A percentile compares a stretch with the other conserved stretches of the same genome.
Evolutionary conservation across 92 coral and sea anemone genomes (phyloP).

Genomic region (Meandrina meandrites): DNA sequence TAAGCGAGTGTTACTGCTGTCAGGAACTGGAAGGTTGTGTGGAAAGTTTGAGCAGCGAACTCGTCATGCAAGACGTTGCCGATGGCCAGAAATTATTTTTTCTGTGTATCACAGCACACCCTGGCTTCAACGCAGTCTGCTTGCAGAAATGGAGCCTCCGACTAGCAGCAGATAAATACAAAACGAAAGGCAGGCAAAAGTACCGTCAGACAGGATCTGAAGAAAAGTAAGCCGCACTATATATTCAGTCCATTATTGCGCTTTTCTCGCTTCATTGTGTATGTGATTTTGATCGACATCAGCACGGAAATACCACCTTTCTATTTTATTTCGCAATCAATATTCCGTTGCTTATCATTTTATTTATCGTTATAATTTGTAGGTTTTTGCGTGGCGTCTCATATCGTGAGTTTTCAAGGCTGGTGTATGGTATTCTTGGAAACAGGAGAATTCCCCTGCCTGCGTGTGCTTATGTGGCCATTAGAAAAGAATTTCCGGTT

Average conservation of each 20-base stretch:
- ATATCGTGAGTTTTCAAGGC: slow-evolving; percentile 56
- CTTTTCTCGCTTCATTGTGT: neutral
- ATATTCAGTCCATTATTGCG: neutral
- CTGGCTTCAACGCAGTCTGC: slow-evolving; percentile 71
- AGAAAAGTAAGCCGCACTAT: slow-evolving; percentile 38
- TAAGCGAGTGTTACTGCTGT: too few relatives aligned
- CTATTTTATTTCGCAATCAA: neutral
- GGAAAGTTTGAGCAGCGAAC: slow-evolving; percentile 48
- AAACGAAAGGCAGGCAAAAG: slow-evolving; percentile 29
- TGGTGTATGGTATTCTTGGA: slow-evolving; percentile 61
- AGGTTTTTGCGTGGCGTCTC: slow-evolving; percentile 57
- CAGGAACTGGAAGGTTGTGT: slow-evolving; percentile 62
- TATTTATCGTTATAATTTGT: neutral
- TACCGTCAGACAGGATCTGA: slow-evolving; percentile 58
- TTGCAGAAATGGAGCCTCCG: slow-evolving; percentile 73
- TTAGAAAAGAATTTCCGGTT: slow-evolving; percentile 41
- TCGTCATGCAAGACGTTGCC: slow-evolving; percentile 47
- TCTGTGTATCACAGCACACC: slow-evolving; percentile 63
- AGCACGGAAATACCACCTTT: slow-evolving; percentile 9
- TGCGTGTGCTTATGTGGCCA: slow-evolving; percentile 53
- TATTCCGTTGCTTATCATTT: slow-evolving; percentile 16
- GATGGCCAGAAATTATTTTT: neutral
- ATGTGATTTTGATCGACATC: neutral
- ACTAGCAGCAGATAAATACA: slow-evolving; percentile 52
- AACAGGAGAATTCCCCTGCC: slow-evolving; percentile 60